A percentile compares a stretch with the other conserved stretches of the same genome.
Evolutionary conservation across 2,888 invertebrate genomes (phyloP).

Genomic region (Dione juno): DNA sequence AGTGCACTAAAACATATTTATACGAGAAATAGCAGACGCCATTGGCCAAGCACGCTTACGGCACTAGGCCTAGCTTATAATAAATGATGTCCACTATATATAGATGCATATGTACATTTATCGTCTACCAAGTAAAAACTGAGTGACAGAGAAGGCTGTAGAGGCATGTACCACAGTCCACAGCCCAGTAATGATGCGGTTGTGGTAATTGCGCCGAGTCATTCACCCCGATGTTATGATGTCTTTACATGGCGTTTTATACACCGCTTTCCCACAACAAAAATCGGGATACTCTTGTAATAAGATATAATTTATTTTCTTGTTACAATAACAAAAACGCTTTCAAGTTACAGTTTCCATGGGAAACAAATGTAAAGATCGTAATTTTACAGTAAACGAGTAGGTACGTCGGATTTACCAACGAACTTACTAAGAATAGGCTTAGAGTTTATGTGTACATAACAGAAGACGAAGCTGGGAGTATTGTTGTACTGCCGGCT

Average conservation of each 20-base stretch:
- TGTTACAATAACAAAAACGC: constrained; percentile 1
- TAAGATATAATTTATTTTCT: constrained; percentile 16
- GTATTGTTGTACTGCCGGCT: no score
- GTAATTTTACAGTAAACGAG: no score
- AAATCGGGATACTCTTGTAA: constrained; percentile 6
- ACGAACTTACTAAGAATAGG: no score
- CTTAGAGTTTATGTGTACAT: no score
- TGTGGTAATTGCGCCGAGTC: constrained; percentile 65
- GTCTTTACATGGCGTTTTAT: constrained; percentile 37
- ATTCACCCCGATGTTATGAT: constrained; percentile 63
- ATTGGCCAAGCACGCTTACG: neutral
- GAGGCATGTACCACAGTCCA: constrained; percentile 41
- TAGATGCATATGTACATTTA: neutral
- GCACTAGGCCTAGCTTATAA: neutral
- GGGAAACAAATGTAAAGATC: no score
- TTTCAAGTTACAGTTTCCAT: neutral
- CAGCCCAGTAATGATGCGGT: constrained; percentile 71
- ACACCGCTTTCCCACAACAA: constrained; percentile 29
- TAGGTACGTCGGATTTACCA: no score
- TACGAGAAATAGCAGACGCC: neutral
- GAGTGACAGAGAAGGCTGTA: constrained; percentile 50
- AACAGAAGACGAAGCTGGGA: no score
- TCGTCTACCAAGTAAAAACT: constrained; percentile 16
- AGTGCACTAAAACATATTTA: no score
- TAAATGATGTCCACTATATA: neutral